phyloP scores from a whole-genome alignment of 2,113 vertebrate genomes.

The Aptenodytes forsteri region DNA sequence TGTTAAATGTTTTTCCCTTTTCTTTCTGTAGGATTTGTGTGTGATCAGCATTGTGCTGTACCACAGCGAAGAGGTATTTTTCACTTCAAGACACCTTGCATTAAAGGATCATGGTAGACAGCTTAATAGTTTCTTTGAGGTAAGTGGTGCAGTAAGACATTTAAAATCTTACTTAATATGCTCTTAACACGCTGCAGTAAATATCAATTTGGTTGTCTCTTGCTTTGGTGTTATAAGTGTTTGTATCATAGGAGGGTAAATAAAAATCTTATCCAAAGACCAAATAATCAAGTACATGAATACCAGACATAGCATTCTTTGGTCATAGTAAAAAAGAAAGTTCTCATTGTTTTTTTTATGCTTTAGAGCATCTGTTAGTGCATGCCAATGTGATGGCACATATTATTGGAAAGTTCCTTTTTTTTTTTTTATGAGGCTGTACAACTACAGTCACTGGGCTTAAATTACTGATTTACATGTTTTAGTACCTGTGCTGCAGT shows the following conservation, averaged over 20 bases:
- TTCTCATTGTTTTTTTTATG: neutral
- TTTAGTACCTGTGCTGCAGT: neutral
- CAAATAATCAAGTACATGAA: neutral
- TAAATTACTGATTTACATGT: neutral
- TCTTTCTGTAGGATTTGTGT: constrained; percentile 24
- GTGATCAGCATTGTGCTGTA: neutral
- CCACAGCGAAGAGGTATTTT: constrained; percentile 6
- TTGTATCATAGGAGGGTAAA: neutral
- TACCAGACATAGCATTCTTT: neutral
- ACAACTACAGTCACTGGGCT: neutral
- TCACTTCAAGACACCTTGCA: neutral
- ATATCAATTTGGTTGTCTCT: neutral
- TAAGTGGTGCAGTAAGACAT: constrained; percentile 36
- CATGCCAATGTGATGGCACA: neutral
- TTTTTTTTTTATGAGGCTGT: neutral
- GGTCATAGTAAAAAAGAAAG: neutral
- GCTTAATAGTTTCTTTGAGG: constrained; percentile 72
- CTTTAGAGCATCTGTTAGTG: neutral
- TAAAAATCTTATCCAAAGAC: neutral
- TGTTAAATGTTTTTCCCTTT: neutral
- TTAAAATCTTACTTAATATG: neutral
- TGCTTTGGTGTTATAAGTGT: neutral
- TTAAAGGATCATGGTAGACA: constrained; percentile 70
- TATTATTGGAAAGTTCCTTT: neutral
- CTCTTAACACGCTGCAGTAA: neutral